Percentiles rank a stretch among this genome's conserved stretches.
phyloP scores from a whole-genome alignment of 2,888 invertebrate species.

The Penaeus monodon region DNA sequence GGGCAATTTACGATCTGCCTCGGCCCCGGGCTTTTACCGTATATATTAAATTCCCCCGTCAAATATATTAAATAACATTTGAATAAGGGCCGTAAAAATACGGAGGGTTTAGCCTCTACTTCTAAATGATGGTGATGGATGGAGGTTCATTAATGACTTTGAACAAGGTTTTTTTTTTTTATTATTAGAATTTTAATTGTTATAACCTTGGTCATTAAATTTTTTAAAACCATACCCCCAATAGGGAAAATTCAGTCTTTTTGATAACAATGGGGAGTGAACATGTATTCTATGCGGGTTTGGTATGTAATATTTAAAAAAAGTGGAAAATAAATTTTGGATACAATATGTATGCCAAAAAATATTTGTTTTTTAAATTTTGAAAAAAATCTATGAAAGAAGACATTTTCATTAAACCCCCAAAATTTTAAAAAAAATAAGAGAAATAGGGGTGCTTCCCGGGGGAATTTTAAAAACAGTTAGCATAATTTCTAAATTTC shows the following conservation, averaged over 20 bases:
- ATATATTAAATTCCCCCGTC: slow-evolving; percentile 47
- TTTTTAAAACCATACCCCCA: background rate
- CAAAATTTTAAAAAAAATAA: too few species aligned
- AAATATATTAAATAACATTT: slow-evolving; percentile 37
- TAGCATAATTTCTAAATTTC: too few species aligned
- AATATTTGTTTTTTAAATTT: slow-evolving; percentile 59
- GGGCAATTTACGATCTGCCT: slow-evolving; percentile 18
- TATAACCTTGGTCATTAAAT: too few species aligned
- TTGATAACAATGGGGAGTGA: background rate
- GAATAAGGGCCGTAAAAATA: background rate
- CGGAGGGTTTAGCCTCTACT: slow-evolving; percentile 13
- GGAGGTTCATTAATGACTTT: too few species aligned
- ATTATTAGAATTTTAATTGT: too few species aligned
- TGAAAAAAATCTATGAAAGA: slow-evolving; percentile 36
- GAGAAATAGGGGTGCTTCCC: too few species aligned
- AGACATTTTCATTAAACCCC: background rate
- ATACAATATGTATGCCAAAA: slow-evolving; percentile 49
- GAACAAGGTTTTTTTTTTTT: too few species aligned
- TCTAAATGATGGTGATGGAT: background rate
- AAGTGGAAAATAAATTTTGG: slow-evolving; percentile 34
- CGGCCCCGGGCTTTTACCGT: slow-evolving; percentile 41
- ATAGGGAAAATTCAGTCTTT: slow-evolving; percentile 3
- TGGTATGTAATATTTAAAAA: slow-evolving; percentile 38
- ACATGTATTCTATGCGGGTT: slow-evolving; percentile 47
- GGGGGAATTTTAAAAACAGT: too few species aligned